Conservation (phyloP, 2,113 vertebrate genomes). For the Phoxinus phoxinus region DNA sequence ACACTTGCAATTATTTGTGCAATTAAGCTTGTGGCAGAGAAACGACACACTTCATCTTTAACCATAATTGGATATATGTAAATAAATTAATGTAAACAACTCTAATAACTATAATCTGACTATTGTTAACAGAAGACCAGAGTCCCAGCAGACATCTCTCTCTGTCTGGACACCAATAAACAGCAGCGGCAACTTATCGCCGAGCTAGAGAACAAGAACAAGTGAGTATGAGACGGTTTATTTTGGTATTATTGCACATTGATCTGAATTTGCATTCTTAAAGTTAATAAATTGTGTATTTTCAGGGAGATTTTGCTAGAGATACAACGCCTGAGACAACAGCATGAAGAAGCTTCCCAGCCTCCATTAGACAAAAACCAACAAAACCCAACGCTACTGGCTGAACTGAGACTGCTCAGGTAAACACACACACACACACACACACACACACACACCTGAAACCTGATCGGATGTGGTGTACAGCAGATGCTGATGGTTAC, state of each 20-base stretch:
- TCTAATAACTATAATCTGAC: background rate
- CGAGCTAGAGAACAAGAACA: constrained; percentile 98
- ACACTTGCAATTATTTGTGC: background rate
- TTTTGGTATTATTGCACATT: background rate
- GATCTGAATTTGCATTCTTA: background rate
- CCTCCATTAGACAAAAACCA: constrained; percentile 90
- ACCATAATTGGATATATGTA: background rate
- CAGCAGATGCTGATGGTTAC: constrained; percentile 12
- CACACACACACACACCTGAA: background rate
- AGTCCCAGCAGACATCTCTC: constrained; percentile 87
- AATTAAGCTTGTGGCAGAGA: background rate
- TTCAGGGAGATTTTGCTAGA: constrained; percentile 97
- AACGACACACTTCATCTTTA: background rate
- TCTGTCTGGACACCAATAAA: constrained; percentile 95
- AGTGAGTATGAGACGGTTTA: constrained; percentile 74
- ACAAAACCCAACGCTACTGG: constrained; percentile 94
- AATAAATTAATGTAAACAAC: background rate
- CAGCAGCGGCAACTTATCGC: constrained; percentile 97
- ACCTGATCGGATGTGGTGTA: background rate
- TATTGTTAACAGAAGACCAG: constrained; percentile 76
- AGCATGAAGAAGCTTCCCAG: constrained; percentile 95
- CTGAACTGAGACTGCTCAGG: constrained; percentile 95
- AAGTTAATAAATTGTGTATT: constrained; percentile 40
- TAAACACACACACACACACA: constrained; percentile 61
- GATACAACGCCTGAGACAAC: constrained; percentile 93